phyloP scores from a whole-genome alignment of 2,888 invertebrate genomes.

The Agrochola lota region DNA sequence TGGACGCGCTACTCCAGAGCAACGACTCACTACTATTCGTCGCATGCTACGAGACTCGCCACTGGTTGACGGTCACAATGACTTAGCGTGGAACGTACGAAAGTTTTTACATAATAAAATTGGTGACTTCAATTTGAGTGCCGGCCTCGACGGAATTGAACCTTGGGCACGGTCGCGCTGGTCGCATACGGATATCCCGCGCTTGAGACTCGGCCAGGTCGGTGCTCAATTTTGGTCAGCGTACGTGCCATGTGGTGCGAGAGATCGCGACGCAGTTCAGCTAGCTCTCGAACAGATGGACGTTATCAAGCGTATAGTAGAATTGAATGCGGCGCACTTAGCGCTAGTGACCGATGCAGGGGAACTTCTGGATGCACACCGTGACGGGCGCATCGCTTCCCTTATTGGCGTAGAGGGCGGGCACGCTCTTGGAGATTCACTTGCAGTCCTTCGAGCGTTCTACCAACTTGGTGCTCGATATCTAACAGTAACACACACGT shows the following conservation, averaged over 20 bases:
- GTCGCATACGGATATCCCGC: conserved; percentile 98
- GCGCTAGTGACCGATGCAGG: conserved; percentile 93
- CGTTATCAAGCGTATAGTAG: conserved; percentile 93
- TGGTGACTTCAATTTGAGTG: conserved; percentile 92
- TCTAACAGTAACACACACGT: conserved; percentile 97
- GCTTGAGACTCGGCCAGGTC: conserved; percentile 95
- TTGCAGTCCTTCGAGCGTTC: conserved; percentile 96
- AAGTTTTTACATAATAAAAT: conserved; percentile 96
- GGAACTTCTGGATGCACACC: conserved; percentile 93
- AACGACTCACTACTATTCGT: conserved; percentile 92
- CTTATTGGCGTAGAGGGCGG: conserved; percentile 98
- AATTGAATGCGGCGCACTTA: conserved; percentile 94
- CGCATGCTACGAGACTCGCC: conserved; percentile 93
- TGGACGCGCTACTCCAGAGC: conserved; percentile 90
- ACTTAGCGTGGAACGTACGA: conserved; percentile 96
- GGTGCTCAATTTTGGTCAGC: conserved; percentile 98
- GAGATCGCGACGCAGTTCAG: conserved; percentile 95
- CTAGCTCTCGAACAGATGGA: conserved; percentile 96
- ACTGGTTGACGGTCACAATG: conserved; percentile 95
- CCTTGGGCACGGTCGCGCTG: conserved; percentile 96
- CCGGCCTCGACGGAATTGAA: conserved; percentile 92
- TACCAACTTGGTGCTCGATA: conserved; percentile 97
- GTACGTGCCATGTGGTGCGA: conserved; percentile 96
- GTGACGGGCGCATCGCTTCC: conserved; percentile 95
- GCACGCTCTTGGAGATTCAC: conserved; percentile 96